Evolutionary conservation across 2,797 vertebrate species (phyloP).

Genomic region (Gobio occitaniae): DNA sequence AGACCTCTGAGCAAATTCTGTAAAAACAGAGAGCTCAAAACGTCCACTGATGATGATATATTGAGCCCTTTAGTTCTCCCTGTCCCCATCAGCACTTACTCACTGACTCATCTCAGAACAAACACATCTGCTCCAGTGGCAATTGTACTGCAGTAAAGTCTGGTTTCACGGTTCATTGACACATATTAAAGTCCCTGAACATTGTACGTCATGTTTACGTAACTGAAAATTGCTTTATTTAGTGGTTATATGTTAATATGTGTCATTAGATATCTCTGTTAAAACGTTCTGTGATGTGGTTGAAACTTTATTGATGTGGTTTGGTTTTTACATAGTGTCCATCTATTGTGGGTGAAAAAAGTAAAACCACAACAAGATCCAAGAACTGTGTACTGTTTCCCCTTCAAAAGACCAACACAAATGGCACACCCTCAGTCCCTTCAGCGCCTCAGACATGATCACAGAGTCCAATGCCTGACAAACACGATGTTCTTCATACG

Average conservation of each 20-base stretch:
- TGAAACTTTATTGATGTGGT: conserved; percentile 25
- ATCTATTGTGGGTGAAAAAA: not conserved
- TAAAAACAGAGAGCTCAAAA: not conserved
- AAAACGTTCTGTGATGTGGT: conserved; percentile 10
- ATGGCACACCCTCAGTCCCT: not conserved
- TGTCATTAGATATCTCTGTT: not conserved
- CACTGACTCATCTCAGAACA: not conserved
- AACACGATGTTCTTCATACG: not conserved
- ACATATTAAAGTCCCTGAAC: not conserved
- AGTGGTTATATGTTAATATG: not conserved
- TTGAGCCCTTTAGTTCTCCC: not conserved
- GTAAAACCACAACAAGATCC: not conserved
- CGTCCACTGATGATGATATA: not conserved
- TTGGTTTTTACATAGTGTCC: not conserved
- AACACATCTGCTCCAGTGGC: not conserved
- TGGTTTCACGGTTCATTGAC: not conserved
- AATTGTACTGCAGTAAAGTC: not conserved
- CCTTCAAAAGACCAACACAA: conserved; percentile 11
- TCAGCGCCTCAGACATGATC: not conserved
- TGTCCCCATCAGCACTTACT: not conserved
- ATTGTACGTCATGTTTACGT: not conserved
- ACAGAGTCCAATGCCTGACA: not conserved
- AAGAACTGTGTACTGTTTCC: not conserved
- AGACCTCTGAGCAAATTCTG: not conserved
- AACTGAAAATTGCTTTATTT: not conserved